These are phyloP conservation scores for Drosophila lini DNA, from an alignment of 1,140 invertebrate species.

Conservation along the genomic window DNA sequence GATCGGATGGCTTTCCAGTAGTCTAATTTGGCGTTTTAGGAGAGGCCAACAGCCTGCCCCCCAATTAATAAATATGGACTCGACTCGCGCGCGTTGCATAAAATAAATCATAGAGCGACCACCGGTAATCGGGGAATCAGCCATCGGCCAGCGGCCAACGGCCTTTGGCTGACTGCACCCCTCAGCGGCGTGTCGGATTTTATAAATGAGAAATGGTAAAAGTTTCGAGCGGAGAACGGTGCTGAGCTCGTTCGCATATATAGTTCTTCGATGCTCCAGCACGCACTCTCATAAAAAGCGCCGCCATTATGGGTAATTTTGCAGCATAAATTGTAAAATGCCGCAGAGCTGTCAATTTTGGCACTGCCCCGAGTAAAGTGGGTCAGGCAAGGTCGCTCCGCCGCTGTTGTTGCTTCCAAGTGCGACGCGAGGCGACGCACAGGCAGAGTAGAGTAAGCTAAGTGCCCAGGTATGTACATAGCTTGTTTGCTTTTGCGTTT, in stretches of 20 bases:
- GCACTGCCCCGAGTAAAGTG: constrained; percentile 73
- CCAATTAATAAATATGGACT: constrained; percentile 54
- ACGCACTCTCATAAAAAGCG: constrained; percentile 57
- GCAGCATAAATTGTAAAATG: constrained; percentile 75
- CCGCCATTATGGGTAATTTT: constrained; percentile 59
- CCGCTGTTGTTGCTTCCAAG: constrained; percentile 42
- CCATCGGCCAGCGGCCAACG: constrained; percentile 21
- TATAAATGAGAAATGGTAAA: constrained; percentile 63
- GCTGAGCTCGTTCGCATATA: constrained; percentile 10
- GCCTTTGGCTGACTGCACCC: constrained; percentile 43
- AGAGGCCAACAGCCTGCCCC: constrained; percentile 48
- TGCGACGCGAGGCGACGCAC: constrained; percentile 2
- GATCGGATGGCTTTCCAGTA: constrained; percentile 60
- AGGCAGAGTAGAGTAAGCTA: constrained; percentile 17
- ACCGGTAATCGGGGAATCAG: constrained; percentile 13
- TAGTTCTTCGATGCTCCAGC: constrained; percentile 46
- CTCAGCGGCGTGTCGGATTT: constrained; percentile 60
- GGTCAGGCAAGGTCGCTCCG: constrained; percentile 79
- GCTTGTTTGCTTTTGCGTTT: constrained; percentile 37
- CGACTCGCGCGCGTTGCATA: constrained; percentile 30
- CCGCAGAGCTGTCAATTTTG: constrained; percentile 78
- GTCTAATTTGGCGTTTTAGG: constrained; percentile 66
- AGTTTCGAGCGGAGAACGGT: constrained; percentile 17
- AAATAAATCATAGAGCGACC: constrained; percentile 55
- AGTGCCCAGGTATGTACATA: constrained; percentile 18